Evolutionary conservation across 2,888 invertebrate genomes (phyloP).

Genomic region (Tenthredo livida): DNA sequence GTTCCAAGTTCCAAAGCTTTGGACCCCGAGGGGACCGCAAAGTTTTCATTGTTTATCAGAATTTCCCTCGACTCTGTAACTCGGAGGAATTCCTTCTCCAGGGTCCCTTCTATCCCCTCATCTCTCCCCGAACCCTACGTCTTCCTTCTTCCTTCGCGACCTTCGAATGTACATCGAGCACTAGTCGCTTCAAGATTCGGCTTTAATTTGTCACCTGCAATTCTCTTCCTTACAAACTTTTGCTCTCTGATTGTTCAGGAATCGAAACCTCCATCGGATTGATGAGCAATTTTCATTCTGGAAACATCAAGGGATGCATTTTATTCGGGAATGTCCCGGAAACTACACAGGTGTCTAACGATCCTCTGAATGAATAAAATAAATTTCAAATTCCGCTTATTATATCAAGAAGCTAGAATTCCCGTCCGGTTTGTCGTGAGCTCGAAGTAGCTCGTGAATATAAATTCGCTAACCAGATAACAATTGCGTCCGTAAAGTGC

Average conservation of each 20-base stretch:
- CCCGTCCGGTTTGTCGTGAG: not conserved
- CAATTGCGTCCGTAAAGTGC: conserved; percentile 31
- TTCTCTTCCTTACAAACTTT: not conserved
- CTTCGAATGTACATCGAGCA: conserved; percentile 14
- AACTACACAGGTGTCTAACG: not conserved
- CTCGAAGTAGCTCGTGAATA: not conserved
- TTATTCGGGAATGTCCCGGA: not conserved
- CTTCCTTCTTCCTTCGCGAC: not conserved
- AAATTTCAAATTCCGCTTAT: not conserved
- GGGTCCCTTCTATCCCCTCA: not conserved
- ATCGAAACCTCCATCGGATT: not conserved
- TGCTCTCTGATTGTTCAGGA: not conserved
- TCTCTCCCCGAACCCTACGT: not conserved
- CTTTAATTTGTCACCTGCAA: not conserved
- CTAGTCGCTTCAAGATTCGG: not conserved
- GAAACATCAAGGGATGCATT: not conserved
- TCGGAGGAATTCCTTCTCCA: conserved; percentile 45
- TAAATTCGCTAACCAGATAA: conserved; percentile 23
- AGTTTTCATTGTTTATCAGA: conserved; percentile 56
- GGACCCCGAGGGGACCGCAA: conserved; percentile 55
- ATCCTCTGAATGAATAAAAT: not conserved
- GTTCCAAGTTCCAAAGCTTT: conserved; percentile 54
- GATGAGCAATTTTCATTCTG: not conserved
- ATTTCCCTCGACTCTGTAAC: conserved; percentile 50
- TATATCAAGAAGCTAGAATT: not conserved